Base-by-base conservation (phyloP, 2,797 vertebrate genomes). In the Morus bassanus region DNA sequence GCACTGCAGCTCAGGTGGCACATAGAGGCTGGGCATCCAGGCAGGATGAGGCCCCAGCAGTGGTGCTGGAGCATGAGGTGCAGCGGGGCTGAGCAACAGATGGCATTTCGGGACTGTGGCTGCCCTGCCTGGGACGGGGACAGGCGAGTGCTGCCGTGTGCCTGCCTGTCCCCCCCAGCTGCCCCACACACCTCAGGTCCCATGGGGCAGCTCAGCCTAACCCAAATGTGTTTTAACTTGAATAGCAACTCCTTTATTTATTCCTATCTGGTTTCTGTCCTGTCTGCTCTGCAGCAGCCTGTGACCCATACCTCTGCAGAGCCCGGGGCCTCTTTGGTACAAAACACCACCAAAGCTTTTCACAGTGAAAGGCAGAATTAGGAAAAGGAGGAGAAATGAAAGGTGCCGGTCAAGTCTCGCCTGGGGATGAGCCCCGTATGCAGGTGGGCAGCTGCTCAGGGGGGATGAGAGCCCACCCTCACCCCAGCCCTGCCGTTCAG, bases 1-100 rank as follows among this genome's bases (percentile, higher is more conserved):
- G 41, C 35, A 27, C 30, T 1, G 0, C 11, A 18, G 59, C 2
- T 0, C 7, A n/a, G 48, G 30, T 2, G 4, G 45, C 67, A 57
- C 19, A 8, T 15, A 0, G 3, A 56, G 48, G 15, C 18, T 28
- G 46, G 48, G 48, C 7, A n/a, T 50, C 81, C 0, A 2, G 45
- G 57, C 56, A 63, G 63, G 76, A 41, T 19, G 88, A 63, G 59
- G 25, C 2, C 18, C 33, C 2, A 0, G 56, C 48, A 60, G 61
- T 0, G 2, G 50, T 19, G 48, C 51, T 50, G 57, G 67, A 50
- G 37, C 2, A 0, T 48, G 30, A 0, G 1, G 24, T 33, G 76
- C 33, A 75, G 39, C 13, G 2, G 31, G 30, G 13, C 50, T 48
- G 54, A 68, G 63, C 18, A 48, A 59, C 31, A 67, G 73, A 37